Conservation (phyloP, 2,797 vertebrate species). For the Gymnoscopelus microlampas region DNA sequence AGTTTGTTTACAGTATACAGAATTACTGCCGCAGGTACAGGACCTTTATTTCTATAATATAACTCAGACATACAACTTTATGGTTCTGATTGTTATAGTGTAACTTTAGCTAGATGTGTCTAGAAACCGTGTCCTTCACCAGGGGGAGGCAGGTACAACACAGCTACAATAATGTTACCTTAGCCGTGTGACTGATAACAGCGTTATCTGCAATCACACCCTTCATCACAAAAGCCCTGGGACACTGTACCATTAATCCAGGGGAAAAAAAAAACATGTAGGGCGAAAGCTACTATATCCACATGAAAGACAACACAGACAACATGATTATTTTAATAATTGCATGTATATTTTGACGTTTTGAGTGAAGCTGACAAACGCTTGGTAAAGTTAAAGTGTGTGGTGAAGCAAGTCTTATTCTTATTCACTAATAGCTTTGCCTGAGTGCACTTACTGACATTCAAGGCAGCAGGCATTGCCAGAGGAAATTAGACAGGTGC, state of each 20-base stretch:
- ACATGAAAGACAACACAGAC: constrained; percentile 38
- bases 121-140: constrained; percentile 29
- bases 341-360: constrained; percentile 29
- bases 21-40: too few species aligned
- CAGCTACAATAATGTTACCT: too few species aligned
- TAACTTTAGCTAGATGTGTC: constrained; percentile 23
- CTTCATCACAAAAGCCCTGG: constrained; percentile 17
- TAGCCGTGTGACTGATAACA: constrained; percentile 44
- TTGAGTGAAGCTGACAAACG: too few species aligned
- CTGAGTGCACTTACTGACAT: too few species aligned
- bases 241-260: constrained; percentile 38
- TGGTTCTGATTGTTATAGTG: too few species aligned
- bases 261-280: constrained; percentile 13
- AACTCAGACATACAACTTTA: too few species aligned
- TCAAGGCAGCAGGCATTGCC: too few species aligned
- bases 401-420: too few species aligned
- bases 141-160: constrained; percentile 4
- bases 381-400: too few species aligned
- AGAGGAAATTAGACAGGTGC: too few species aligned
- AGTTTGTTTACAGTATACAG: background rate
- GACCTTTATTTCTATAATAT: too few species aligned
- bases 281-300: constrained; percentile 28
- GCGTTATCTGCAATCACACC: constrained; percentile 49
- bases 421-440: too few species aligned
- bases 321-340: constrained; percentile 13